These are phyloP conservation scores for Brachyistius frenatus DNA, from an alignment of 2,113 vertebrate species.

Conservation along the genomic window DNA sequence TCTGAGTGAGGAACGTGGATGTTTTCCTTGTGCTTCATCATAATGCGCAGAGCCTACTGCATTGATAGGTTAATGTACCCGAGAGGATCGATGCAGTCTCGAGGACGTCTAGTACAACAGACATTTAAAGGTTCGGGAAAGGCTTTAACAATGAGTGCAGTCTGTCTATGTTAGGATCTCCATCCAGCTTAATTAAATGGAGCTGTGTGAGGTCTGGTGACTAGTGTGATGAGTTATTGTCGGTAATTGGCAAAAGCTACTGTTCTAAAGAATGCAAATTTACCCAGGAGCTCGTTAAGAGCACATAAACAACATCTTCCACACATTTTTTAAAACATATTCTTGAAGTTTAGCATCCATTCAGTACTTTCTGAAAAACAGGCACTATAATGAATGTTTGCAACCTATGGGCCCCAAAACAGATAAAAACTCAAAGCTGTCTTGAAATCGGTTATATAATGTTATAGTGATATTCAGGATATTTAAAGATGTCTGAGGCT, in stretches of 20 bases:
- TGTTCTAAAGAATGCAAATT: constrained; percentile 58
- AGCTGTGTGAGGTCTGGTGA: constrained; percentile 54
- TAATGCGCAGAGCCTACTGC: constrained; percentile 64
- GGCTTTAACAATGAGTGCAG: constrained; percentile 58
- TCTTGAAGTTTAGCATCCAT: constrained; percentile 31
- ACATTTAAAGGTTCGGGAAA: constrained; percentile 66
- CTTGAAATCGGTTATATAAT: constrained; percentile 45
- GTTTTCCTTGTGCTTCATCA: constrained; percentile 73
- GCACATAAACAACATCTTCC: constrained; percentile 42
- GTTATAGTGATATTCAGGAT: constrained; percentile 30
- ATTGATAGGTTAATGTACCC: constrained; percentile 74
- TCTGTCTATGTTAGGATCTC: constrained; percentile 56
- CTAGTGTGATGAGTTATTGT: constrained; percentile 42
- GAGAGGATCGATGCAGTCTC: constrained; percentile 71
- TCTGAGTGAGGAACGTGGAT: constrained; percentile 61
- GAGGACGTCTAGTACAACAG: constrained; percentile 62
- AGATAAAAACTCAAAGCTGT: constrained; percentile 34
- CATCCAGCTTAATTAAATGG: constrained; percentile 58
- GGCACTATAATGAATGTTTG: constrained; percentile 23
- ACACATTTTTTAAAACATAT: constrained; percentile 16
- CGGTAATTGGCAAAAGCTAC: constrained; percentile 53
- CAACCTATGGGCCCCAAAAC: constrained; percentile 10
- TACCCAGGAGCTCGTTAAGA: constrained; percentile 53
- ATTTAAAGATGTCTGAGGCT: constrained; percentile 46
- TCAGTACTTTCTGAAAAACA: constrained; percentile 25